Conservation (phyloP, 1,140 invertebrate genomes). For the Ceratosolen solmsi region DNA sequence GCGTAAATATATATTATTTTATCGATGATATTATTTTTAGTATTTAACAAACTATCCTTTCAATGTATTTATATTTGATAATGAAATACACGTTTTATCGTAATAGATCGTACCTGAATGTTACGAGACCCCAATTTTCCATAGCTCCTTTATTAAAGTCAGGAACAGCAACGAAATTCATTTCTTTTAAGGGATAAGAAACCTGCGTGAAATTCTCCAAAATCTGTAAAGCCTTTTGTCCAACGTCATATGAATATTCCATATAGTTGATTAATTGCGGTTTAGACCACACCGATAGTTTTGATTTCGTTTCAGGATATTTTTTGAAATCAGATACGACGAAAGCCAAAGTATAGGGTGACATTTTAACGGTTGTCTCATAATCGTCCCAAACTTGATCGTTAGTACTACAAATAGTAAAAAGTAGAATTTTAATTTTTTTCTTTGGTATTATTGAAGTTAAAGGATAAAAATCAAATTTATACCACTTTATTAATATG, state of each 20-base stretch:
- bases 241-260: slow-evolving; percentile 72
- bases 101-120: slow-evolving; percentile 73
- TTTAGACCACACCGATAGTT: slow-evolving; percentile 73
- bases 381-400: slow-evolving; percentile 77
- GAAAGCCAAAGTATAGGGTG: slow-evolving; percentile 89
- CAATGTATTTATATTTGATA: neutral
- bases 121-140: slow-evolving; percentile 76
- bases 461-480: too few species aligned
- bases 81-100: neutral
- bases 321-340: slow-evolving; percentile 69
- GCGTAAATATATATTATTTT: too few species aligned
- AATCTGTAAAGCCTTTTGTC: slow-evolving; percentile 67
- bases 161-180: slow-evolving; percentile 83
- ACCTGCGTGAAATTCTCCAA: slow-evolving; percentile 63
- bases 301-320: neutral
- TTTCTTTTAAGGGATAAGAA: slow-evolving; percentile 72
- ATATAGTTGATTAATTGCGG: slow-evolving; percentile 76
- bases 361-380: slow-evolving; percentile 82
- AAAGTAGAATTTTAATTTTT: too few species aligned
- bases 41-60: too few species aligned
- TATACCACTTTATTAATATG: too few species aligned
- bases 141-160: slow-evolving; percentile 74
- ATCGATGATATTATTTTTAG: too few species aligned
- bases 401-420: slow-evolving; percentile 30
- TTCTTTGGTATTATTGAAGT: neutral